Conservation (phyloP, 2,888 invertebrate species). For the Caenorhabditis sulstoni region DNA sequence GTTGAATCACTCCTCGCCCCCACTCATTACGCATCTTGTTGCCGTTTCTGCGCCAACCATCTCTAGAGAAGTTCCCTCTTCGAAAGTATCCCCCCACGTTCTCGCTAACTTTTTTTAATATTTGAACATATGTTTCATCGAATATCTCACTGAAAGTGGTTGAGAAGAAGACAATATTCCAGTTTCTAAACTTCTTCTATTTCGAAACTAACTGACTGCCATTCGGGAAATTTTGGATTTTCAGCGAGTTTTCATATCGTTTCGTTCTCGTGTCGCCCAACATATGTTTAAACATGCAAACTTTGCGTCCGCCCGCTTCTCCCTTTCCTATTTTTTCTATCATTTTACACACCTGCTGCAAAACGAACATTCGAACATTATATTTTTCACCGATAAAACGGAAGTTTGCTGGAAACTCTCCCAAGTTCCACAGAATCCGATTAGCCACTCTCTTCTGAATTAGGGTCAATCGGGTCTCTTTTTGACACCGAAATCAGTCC, state of each 20-base stretch:
- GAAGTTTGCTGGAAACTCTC: not conserved
- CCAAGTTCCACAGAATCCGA: conserved; percentile 1
- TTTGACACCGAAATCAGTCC: not conserved
- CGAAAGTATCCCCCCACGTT: too few species aligned
- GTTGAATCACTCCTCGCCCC: conserved; percentile 38
- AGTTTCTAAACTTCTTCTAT: too few species aligned
- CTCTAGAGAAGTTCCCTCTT: not conserved
- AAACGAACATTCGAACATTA: not conserved
- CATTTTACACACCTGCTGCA: conserved; percentile 12
- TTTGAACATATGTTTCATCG: too few species aligned
- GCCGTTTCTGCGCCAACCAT: conserved; percentile 24
- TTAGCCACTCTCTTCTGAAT: conserved; percentile 16
- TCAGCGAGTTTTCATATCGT: too few species aligned
- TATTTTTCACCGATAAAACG: not conserved
- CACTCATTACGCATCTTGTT: conserved; percentile 49
- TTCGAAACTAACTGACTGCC: too few species aligned
- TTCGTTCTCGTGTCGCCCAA: not conserved
- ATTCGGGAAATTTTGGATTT: too few species aligned
- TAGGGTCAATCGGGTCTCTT: conserved; percentile 23
- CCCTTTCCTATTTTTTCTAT: not conserved
- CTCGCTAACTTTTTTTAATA: too few species aligned
- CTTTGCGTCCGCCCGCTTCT: not conserved
- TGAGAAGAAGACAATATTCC: too few species aligned
- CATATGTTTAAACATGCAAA: conserved; percentile 7
- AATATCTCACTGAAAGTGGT: too few species aligned